A percentile compares a stretch with the other conserved stretches of the same genome.
Evolutionary conservation across 2,797 vertebrate genomes (phyloP).

Genomic region (Morelia viridis): DNA sequence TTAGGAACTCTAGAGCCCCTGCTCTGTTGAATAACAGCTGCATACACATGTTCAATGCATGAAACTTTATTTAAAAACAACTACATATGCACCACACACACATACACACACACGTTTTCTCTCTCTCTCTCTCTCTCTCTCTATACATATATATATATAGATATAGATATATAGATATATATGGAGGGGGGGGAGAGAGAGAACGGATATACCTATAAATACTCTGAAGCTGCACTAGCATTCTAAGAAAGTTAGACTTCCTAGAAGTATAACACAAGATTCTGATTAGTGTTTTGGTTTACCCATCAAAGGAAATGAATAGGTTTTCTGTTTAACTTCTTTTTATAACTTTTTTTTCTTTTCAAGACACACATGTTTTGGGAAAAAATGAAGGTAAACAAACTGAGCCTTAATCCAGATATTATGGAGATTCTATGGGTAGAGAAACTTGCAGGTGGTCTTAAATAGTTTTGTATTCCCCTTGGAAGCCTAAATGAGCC

Average conservation of each 20-base stretch:
- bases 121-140: too few relatives aligned
- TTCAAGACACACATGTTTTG: conserved; percentile 32
- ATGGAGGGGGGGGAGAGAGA: conserved; percentile 1
- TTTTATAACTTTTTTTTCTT: conserved; percentile 17
- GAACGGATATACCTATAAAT: conserved; percentile 78
- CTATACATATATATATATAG: too few relatives aligned
- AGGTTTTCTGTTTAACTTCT: conserved; percentile 40
- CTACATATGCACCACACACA: background rate
- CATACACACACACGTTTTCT: background rate
- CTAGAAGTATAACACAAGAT: conserved; percentile 68
- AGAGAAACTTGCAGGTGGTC: background rate
- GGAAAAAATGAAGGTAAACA: background rate
- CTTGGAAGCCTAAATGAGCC: background rate
- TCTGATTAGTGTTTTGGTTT: conserved; percentile 56
- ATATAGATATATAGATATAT: too few relatives aligned
- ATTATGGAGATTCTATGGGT: background rate
- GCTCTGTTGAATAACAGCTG: conserved; percentile 44
- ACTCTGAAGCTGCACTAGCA: conserved; percentile 41
- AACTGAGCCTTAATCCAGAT: background rate
- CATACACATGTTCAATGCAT: conserved; percentile 29
- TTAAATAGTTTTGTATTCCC: background rate
- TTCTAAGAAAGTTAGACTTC: conserved; percentile 73
- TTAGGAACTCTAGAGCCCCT: background rate
- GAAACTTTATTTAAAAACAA: conserved; percentile 47
- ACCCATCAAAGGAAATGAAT: conserved; percentile 57